Conservation (phyloP, 1,140 invertebrate species). For the Hypsibius dujardini region DNA sequence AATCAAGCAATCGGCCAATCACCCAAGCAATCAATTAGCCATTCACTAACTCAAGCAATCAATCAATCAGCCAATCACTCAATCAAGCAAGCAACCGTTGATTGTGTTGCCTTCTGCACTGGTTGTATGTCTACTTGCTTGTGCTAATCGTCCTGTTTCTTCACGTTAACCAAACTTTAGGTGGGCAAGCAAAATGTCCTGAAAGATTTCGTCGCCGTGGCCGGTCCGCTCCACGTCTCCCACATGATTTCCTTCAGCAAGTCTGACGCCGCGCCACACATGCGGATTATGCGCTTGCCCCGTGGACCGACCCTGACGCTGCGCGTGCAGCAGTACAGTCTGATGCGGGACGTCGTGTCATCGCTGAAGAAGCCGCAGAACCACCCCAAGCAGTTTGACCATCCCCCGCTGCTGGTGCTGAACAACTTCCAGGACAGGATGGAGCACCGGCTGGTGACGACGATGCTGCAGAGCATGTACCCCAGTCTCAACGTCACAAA, state of each 20-base stretch:
- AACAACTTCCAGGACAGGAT: constrained; percentile 77
- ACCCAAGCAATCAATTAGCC: no score
- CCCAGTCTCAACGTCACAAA: constrained; percentile 82
- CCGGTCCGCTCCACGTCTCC: constrained; percentile 67
- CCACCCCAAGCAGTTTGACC: constrained; percentile 51
- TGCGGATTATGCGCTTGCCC: constrained; percentile 60
- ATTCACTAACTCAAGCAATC: no score
- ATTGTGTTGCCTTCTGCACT: no score
- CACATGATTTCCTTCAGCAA: constrained; percentile 71
- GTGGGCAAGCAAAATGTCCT: constrained; percentile 67
- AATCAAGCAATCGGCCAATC: no score
- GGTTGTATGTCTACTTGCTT: no score
- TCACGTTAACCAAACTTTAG: constrained; percentile 34
- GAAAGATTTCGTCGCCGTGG: constrained; percentile 77
- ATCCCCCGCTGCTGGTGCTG: constrained; percentile 71
- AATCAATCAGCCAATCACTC: no score
- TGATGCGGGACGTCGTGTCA: constrained; percentile 67
- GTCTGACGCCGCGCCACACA: constrained; percentile 59
- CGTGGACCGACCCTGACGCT: constrained; percentile 56
- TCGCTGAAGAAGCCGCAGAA: constrained; percentile 54
- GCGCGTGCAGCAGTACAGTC: constrained; percentile 59
- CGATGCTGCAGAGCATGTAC: constrained; percentile 96
- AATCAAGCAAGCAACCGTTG: no score
- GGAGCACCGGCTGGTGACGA: constrained; percentile 75
- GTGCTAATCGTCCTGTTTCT: no score